Evolutionary conservation across 2,888 invertebrate genomes (phyloP).

Genomic region (Nineta flava): DNA sequence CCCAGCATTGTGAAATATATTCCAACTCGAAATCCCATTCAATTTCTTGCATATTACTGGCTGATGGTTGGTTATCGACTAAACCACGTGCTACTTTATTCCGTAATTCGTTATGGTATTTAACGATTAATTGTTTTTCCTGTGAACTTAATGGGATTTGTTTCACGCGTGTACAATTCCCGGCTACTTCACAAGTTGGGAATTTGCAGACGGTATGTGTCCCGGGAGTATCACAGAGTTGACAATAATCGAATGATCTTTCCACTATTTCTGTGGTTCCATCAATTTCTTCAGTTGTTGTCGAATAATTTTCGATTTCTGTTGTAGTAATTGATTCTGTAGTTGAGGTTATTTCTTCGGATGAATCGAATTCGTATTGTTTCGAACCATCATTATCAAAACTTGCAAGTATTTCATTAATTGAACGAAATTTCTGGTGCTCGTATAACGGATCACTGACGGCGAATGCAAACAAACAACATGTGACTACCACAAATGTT

Average conservation of each 20-base stretch:
- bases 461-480: too few species aligned
- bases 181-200: not conserved
- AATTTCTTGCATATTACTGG: constrained; percentile 34
- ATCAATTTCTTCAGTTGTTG: too few species aligned
- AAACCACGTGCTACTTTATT: constrained; percentile 33
- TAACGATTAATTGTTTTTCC: not conserved
- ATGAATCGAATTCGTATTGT: too few species aligned
- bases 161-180: not conserved
- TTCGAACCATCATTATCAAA: too few species aligned
- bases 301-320: too few species aligned
- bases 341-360: too few species aligned
- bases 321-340: too few species aligned
- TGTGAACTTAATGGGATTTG: not conserved
- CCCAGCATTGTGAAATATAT: constrained; percentile 32
- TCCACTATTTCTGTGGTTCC: not conserved
- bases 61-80: constrained; percentile 32
- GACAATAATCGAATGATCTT: not conserved
- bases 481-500: too few species aligned
- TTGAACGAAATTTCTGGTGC: too few species aligned
- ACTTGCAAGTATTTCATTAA: too few species aligned
- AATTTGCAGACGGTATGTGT: not conserved
- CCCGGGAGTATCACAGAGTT: not conserved
- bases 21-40: constrained; percentile 36
- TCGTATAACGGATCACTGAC: too few species aligned
- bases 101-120: constrained; percentile 29